Conservation (phyloP, 2,888 invertebrate genomes). For the Agrotis exclamationis region DNA sequence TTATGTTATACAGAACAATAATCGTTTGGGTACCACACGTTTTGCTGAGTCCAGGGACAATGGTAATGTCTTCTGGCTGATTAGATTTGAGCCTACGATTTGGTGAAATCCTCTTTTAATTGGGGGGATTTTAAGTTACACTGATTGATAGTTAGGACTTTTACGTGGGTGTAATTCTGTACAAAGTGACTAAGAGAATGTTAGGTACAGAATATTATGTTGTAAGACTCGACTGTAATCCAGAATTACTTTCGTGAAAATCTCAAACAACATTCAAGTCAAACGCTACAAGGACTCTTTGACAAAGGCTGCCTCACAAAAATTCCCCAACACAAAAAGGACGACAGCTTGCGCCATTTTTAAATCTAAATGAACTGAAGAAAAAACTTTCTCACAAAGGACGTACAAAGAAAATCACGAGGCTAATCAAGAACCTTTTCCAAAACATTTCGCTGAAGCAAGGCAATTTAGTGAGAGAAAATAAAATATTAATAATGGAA, state of each 20-base stretch:
- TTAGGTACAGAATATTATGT: background rate
- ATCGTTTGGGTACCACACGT: slow-evolving; percentile 58
- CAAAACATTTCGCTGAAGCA: slow-evolving; percentile 70
- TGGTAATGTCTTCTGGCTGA: slow-evolving; percentile 30
- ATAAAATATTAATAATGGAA: slow-evolving; percentile 70
- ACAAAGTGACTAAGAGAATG: background rate
- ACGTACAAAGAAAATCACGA: slow-evolving; percentile 71
- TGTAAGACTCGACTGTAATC: background rate
- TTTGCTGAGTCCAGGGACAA: slow-evolving; percentile 27
- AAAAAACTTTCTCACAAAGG: slow-evolving; percentile 63
- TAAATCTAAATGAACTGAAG: slow-evolving; percentile 63
- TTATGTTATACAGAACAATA: slow-evolving; percentile 69
- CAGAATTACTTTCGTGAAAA: slow-evolving; percentile 15
- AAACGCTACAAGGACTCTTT: slow-evolving; percentile 41
- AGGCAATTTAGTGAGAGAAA: slow-evolving; percentile 67
- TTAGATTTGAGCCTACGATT: slow-evolving; percentile 25
- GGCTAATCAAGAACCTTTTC: slow-evolving; percentile 74
- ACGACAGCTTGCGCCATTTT: slow-evolving; percentile 54
- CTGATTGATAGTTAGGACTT: background rate
- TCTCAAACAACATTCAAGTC: slow-evolving; percentile 12
- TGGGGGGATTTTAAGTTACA: background rate
- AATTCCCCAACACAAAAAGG: slow-evolving; percentile 54
- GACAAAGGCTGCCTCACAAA: slow-evolving; percentile 35
- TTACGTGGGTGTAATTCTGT: too few species aligned
- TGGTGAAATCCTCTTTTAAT: slow-evolving; percentile 22